phyloP scores from a whole-genome alignment of 2,113 vertebrate genomes.

The Scalopus aquaticus region DNA sequence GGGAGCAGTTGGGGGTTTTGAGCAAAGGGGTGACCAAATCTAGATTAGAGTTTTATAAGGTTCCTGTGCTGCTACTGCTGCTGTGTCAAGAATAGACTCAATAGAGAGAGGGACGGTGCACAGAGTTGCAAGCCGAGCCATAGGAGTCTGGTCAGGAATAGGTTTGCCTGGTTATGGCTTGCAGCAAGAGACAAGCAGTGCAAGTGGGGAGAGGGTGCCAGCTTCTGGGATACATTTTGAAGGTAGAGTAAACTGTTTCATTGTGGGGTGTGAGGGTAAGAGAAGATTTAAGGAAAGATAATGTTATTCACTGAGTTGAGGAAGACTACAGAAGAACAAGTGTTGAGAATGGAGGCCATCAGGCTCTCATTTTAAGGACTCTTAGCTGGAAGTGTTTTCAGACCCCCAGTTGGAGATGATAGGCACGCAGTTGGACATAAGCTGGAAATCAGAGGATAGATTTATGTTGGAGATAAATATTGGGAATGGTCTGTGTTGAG shows the following conservation, averaged over 20 bases:
- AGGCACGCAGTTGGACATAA: background rate
- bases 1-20: background rate
- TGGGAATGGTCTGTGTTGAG: background rate
- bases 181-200: background rate
- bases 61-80: background rate
- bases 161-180: background rate
- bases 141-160: background rate
- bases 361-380: background rate
- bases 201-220: background rate
- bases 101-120: rapidly evolving
- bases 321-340: background rate
- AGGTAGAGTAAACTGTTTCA: background rate
- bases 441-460: background rate
- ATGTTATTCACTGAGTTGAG: background rate
- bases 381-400: background rate
- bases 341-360: background rate
- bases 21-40: background rate
- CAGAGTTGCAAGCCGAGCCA: background rate
- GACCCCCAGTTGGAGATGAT: background rate
- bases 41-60: background rate
- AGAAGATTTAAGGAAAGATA: background rate
- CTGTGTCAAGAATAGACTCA: background rate
- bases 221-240: background rate
- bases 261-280: background rate
- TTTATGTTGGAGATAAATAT: background rate